phyloP scores from a whole-genome alignment of 1,140 invertebrate species.

The Heliothis virescens region DNA sequence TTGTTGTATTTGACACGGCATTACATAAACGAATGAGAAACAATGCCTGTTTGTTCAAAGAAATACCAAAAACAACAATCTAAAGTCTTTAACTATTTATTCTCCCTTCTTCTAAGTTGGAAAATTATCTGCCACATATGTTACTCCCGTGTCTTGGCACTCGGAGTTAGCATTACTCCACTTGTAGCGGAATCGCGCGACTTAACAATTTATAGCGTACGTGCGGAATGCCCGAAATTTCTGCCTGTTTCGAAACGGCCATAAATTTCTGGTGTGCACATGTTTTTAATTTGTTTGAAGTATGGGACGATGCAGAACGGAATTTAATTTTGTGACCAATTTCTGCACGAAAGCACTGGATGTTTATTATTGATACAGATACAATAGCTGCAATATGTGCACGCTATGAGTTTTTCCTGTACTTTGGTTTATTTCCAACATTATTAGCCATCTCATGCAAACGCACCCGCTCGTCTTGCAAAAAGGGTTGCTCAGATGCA shows the following conservation, averaged over 20 bases:
- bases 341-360: background rate
- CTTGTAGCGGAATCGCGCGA: background rate
- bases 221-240: conserved; percentile 27
- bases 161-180: background rate
- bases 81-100: too few species aligned
- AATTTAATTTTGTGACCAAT: background rate
- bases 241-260: background rate
- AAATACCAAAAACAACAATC: too few species aligned
- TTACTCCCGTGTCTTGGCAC: background rate
- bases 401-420: too few species aligned
- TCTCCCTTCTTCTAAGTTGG: too few species aligned
- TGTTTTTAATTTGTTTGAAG: conserved; percentile 12
- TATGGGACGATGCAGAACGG: background rate
- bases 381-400: too few species aligned
- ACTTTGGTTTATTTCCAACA: too few species aligned
- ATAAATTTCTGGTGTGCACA: conserved; percentile 19
- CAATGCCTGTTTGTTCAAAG: too few species aligned
- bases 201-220: conserved; percentile 22
- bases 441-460: too few species aligned
- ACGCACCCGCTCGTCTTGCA: too few species aligned
- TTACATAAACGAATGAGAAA: too few species aligned
- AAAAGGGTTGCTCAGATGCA: too few species aligned
- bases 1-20: background rate
- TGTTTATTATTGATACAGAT: background rate
- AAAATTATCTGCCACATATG: background rate